Conservation (phyloP, 2,113 vertebrate genomes). For the Gasterosteus nipponicus region DNA sequence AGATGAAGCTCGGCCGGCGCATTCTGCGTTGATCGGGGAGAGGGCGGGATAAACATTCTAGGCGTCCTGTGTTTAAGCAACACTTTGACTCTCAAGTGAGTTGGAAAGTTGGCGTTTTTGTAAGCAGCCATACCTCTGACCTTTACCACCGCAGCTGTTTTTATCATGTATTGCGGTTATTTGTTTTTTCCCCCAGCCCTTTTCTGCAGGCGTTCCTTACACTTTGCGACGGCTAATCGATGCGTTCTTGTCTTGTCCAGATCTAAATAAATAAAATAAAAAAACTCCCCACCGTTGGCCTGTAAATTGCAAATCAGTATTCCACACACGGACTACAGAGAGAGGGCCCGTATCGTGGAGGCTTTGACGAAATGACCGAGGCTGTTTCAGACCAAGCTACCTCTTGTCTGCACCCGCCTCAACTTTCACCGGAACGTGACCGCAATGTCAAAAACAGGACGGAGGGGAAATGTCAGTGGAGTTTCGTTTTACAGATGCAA, state of each 20-base stretch:
- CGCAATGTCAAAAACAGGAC: conserved; percentile 75
- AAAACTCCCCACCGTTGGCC: conserved; percentile 25
- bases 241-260: conserved; percentile 19
- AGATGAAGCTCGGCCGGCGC: conserved; percentile 44
- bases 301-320: conserved; percentile 25
- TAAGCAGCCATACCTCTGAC: conserved; percentile 16
- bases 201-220: conserved; percentile 9
- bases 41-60: conserved; percentile 62
- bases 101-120: conserved; percentile 65
- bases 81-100: conserved; percentile 55
- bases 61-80: conserved; percentile 43
- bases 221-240: conserved; percentile 36
- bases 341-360: conserved; percentile 6
- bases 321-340: conserved; percentile 20
- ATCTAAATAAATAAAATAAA: background rate
- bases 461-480: conserved; percentile 59
- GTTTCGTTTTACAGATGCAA: conserved; percentile 68
- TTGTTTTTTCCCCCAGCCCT: background rate
- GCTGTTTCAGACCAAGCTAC: conserved; percentile 55
- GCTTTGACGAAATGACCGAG: conserved; percentile 44
- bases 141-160: background rate
- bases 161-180: too few species aligned
- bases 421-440: conserved; percentile 83
- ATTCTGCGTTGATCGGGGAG: conserved; percentile 54
- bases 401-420: conserved; percentile 65